Evolutionary conservation across 2,888 invertebrate genomes (phyloP).

Genomic region (Gisinianus flammeolus): DNA sequence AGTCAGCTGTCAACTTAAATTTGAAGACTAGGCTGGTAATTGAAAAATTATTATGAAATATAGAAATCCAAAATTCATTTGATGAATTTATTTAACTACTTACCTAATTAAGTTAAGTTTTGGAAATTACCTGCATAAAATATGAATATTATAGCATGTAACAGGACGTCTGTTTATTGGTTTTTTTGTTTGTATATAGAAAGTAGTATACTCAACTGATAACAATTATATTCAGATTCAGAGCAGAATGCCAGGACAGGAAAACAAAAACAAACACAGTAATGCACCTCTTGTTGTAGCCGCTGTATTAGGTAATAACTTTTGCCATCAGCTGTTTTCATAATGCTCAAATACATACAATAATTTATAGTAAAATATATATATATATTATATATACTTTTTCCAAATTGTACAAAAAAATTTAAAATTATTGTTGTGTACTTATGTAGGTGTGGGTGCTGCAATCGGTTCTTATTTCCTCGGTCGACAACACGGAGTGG

Average conservation of each 20-base stretch:
- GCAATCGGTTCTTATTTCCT: constrained; percentile 47
- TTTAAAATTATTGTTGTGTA: too few relatives aligned
- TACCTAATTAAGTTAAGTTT: too few relatives aligned
- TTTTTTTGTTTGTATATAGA: too few relatives aligned
- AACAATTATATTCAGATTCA: neutral
- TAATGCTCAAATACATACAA: neutral
- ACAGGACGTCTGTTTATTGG: neutral
- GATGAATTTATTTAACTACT: too few relatives aligned
- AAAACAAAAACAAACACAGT: neutral
- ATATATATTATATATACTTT: too few relatives aligned
- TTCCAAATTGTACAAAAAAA: too few relatives aligned
- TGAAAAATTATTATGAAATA: too few relatives aligned
- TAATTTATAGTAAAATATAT: neutral
- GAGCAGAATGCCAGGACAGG: neutral
- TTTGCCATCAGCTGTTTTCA: neutral
- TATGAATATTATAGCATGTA: too few relatives aligned
- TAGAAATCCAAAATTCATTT: too few relatives aligned
- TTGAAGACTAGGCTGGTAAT: too few relatives aligned
- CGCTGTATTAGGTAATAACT: neutral
- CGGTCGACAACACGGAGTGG: constrained; percentile 24
- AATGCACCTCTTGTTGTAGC: neutral
- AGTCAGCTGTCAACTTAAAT: too few relatives aligned
- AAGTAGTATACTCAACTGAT: neutral
- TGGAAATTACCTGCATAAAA: too few relatives aligned
- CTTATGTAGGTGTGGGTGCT: constrained; percentile 16